phyloP scores from a whole-genome alignment of 2,888 invertebrate genomes.

The Lasioglossum zephyrum region DNA sequence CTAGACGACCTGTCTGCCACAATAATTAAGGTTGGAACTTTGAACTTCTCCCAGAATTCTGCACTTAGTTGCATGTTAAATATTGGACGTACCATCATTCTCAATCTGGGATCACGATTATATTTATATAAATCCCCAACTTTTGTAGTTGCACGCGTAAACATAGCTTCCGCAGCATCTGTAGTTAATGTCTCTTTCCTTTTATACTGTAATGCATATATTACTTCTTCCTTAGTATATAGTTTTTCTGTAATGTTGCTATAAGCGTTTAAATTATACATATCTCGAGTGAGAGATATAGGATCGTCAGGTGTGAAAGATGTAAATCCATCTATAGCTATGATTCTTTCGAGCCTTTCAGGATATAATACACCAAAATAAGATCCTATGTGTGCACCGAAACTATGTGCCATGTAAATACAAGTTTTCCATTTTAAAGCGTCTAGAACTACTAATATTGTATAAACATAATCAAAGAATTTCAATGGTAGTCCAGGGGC shows the following conservation, averaged over 20 bases:
- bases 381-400: slow-evolving; percentile 85
- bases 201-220: slow-evolving; percentile 84
- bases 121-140: slow-evolving; percentile 85
- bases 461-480: slow-evolving; percentile 78
- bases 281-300: slow-evolving; percentile 74
- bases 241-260: not conserved
- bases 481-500: slow-evolving; percentile 81
- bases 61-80: slow-evolving; percentile 37
- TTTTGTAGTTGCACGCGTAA: slow-evolving; percentile 84
- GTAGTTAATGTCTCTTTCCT: slow-evolving; percentile 82
- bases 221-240: slow-evolving; percentile 85
- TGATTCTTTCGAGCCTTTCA: slow-evolving; percentile 82
- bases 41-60: slow-evolving; percentile 45
- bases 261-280: slow-evolving; percentile 78
- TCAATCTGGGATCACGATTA: slow-evolving; percentile 86
- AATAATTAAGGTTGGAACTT: slow-evolving; percentile 62
- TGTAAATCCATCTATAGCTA: slow-evolving; percentile 84
- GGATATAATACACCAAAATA: slow-evolving; percentile 84
- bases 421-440: slow-evolving; percentile 83
- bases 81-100: slow-evolving; percentile 79
- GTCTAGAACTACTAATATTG: slow-evolving; percentile 79
- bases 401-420: slow-evolving; percentile 83
- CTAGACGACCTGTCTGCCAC: not conserved
- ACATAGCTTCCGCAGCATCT: slow-evolving; percentile 85
- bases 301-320: slow-evolving; percentile 73